Evolutionary conservation across 2,113 vertebrate genomes (phyloP).

Genomic region (Fregetta grallaria): DNA sequence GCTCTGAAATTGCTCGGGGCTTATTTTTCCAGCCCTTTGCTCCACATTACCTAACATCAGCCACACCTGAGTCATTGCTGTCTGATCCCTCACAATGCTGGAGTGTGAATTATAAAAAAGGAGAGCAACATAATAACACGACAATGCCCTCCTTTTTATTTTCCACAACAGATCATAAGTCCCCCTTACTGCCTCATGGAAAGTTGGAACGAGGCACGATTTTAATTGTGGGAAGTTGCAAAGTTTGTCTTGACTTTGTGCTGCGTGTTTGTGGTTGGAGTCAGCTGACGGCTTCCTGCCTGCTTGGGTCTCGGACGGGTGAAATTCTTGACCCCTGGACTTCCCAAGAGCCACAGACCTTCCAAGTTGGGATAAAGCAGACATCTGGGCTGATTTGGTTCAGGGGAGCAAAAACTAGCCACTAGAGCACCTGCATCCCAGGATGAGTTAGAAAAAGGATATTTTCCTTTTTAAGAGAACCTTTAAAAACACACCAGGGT

Average conservation of each 20-base stretch:
- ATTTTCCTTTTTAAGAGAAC: neutral
- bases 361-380: neutral
- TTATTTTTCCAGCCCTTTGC: neutral
- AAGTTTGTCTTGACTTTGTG: constrained; percentile 18
- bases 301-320: neutral
- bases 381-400: neutral
- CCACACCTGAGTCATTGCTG: neutral
- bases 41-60: neutral
- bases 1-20: neutral
- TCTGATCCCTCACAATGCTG: neutral
- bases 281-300: constrained; percentile 54
- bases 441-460: neutral
- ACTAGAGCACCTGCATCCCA: neutral
- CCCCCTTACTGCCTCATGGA: neutral
- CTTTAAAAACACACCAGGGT: neutral
- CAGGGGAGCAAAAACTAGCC: neutral
- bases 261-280: constrained; percentile 37
- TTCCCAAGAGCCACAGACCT: neutral
- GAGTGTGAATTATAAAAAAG: neutral
- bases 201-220: constrained; percentile 1
- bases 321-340: constrained; percentile 41
- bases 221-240: constrained; percentile 8
- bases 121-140: neutral
- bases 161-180: neutral
- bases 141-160: neutral